Percentiles rank a stretch among this genome's conserved stretches.
These are phyloP conservation scores for Platycnemis pennipes DNA, from an alignment of 2,888 invertebrate genomes.

Conservation along the genomic window DNA sequence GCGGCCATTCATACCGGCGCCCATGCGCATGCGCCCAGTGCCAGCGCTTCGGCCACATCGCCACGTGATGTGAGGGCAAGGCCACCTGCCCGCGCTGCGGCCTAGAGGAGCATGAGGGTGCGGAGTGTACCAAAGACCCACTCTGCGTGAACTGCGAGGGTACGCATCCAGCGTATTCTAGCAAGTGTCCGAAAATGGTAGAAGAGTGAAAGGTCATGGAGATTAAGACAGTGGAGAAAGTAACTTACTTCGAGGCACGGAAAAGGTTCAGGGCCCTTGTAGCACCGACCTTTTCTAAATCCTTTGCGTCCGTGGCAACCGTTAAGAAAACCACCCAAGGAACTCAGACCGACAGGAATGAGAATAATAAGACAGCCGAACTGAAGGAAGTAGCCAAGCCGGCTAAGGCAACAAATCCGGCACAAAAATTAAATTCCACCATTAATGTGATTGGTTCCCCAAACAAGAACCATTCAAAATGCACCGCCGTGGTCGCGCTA, in stretches of 20 bases:
- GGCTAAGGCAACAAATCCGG: not conserved
- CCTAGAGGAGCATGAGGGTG: not conserved
- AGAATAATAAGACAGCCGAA: not conserved
- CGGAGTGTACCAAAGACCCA: not conserved
- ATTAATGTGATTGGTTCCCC: not conserved
- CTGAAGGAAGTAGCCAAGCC: not conserved
- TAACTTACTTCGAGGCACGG: not conserved
- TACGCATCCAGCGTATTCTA: no score
- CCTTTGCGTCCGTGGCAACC: not conserved
- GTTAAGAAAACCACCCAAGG: not conserved
- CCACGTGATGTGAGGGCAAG: not conserved
- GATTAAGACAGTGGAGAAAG: not conserved
- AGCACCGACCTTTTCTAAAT: not conserved
- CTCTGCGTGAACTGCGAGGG: no score
- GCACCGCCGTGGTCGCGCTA: not conserved
- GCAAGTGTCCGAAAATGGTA: no score
- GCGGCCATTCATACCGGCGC: not conserved
- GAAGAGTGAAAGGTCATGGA: no score
- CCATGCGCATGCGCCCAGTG: not conserved
- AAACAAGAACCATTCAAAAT: not conserved
- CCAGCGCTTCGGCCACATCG: not conserved
- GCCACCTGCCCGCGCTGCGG: conserved; percentile 2
- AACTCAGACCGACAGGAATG: not conserved
- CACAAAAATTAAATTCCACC: not conserved
- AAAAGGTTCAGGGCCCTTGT: not conserved